phyloP scores from a whole-genome alignment of 2,797 vertebrate species.

The Gallirallus australis region DNA sequence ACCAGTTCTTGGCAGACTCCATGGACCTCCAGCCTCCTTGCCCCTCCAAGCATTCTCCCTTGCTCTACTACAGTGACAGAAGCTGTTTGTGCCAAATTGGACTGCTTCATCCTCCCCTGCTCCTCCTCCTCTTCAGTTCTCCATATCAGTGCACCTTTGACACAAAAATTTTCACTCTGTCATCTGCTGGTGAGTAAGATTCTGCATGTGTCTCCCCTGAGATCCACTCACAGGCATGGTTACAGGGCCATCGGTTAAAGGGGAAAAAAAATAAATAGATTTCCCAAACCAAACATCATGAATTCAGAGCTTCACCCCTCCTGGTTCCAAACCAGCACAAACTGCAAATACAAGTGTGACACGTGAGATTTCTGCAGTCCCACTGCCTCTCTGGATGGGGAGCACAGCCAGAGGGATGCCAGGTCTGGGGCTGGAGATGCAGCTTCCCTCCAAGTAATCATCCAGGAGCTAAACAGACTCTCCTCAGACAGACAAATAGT shows the following conservation, averaged over 20 bases:
- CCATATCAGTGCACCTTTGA: rapidly evolving
- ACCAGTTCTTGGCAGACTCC: background rate
- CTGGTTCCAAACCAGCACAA: constrained; percentile 7
- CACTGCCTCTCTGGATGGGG: background rate
- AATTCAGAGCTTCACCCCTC: background rate
- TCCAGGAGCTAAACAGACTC: background rate
- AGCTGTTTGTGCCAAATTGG: background rate
- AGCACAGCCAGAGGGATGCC: background rate
- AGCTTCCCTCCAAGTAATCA: background rate
- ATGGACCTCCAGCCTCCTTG: too few relatives aligned
- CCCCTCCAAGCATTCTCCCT: background rate
- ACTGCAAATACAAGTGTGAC: background rate
- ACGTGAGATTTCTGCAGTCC: background rate
- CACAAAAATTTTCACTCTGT: background rate
- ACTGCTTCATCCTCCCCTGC: background rate
- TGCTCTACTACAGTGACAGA: background rate
- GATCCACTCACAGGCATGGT: background rate
- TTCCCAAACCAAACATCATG: constrained; percentile 7
- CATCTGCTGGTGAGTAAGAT: background rate
- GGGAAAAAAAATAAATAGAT: constrained; percentile 35
- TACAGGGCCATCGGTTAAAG: constrained; percentile 27
- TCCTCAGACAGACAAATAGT: background rate
- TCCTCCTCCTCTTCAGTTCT: background rate
- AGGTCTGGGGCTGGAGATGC: background rate
- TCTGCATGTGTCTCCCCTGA: background rate